phyloP scores from a whole-genome alignment of 1,140 invertebrate genomes.

The Leptonema lineaticorne region DNA sequence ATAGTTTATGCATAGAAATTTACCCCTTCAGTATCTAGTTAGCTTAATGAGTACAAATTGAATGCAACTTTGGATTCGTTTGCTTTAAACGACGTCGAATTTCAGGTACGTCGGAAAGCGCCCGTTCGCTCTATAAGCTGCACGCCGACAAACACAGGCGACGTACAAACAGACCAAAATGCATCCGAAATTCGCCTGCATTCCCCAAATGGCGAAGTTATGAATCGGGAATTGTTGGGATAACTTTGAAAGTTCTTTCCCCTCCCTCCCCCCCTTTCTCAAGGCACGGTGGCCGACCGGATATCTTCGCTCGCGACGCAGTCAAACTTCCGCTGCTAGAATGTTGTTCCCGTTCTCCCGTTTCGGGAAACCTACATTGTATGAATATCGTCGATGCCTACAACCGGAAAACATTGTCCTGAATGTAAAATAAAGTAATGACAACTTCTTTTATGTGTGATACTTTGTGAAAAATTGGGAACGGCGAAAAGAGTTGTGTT shows the following conservation, averaged over 20 bases:
- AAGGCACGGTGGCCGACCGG: not conserved
- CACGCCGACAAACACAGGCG: no score
- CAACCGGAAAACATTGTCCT: no score
- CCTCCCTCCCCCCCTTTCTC: not conserved
- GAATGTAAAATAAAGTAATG: not conserved
- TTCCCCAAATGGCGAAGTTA: conserved; percentile 35
- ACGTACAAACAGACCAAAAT: not conserved
- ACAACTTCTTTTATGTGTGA: not conserved
- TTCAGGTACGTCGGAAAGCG: not conserved
- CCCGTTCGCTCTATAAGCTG: no score
- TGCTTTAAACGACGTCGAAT: not conserved
- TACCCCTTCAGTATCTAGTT: no score
- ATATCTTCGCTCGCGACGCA: not conserved
- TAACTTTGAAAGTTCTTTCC: conserved; percentile 27
- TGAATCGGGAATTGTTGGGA: conserved; percentile 40
- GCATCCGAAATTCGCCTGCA: conserved; percentile 10
- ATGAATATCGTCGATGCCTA: not conserved
- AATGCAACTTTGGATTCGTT: not conserved
- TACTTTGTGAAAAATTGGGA: no score
- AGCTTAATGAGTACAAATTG: not conserved
- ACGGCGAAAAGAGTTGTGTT: no score
- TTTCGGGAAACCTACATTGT: not conserved
- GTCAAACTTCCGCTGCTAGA: not conserved
- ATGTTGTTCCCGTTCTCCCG: no score
- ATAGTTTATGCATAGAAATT: no score